phyloP scores from a whole-genome alignment of 2,888 invertebrate species.

The Dorcus hopei region DNA sequence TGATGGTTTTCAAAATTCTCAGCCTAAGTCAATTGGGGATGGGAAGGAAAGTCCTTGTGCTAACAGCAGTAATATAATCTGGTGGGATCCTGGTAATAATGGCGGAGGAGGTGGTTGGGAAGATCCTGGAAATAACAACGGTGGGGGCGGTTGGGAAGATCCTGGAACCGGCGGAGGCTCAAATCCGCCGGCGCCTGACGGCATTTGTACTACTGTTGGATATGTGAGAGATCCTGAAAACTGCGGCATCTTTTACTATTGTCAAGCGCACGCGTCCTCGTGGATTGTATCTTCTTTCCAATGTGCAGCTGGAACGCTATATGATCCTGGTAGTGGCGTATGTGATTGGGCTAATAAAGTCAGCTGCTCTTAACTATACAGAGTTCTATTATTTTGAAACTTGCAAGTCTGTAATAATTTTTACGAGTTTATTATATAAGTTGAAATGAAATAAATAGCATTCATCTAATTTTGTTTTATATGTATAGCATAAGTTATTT shows the following conservation, averaged over 20 bases:
- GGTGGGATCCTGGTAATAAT: not conserved
- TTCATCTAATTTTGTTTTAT: too few relatives aligned
- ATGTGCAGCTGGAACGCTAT: constrained; percentile 45
- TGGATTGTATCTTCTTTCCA: constrained; percentile 34
- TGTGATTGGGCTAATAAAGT: constrained; percentile 47
- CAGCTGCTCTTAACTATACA: constrained; percentile 14
- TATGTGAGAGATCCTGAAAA: constrained; percentile 47
- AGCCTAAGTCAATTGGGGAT: too few relatives aligned
- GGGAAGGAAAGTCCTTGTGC: not conserved
- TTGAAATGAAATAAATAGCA: too few relatives aligned
- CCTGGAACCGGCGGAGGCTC: too few relatives aligned
- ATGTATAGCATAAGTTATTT: too few relatives aligned
- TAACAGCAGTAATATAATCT: not conserved
- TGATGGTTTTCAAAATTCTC: too few relatives aligned
- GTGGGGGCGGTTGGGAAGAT: too few relatives aligned
- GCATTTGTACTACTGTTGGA: constrained; percentile 34
- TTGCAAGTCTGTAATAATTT: too few relatives aligned
- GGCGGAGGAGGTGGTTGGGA: not conserved
- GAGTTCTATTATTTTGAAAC: not conserved
- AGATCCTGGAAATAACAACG: too few relatives aligned
- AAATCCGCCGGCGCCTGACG: too few relatives aligned
- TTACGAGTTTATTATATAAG: too few relatives aligned
- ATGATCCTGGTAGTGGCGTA: constrained; percentile 37
- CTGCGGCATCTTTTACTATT: constrained; percentile 50
- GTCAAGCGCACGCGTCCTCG: constrained; percentile 32